Percentiles rank a stretch among this genome's conserved stretches.
Conservation (phyloP, 1,140 invertebrate species). For the Rhysida immarginata region DNA sequence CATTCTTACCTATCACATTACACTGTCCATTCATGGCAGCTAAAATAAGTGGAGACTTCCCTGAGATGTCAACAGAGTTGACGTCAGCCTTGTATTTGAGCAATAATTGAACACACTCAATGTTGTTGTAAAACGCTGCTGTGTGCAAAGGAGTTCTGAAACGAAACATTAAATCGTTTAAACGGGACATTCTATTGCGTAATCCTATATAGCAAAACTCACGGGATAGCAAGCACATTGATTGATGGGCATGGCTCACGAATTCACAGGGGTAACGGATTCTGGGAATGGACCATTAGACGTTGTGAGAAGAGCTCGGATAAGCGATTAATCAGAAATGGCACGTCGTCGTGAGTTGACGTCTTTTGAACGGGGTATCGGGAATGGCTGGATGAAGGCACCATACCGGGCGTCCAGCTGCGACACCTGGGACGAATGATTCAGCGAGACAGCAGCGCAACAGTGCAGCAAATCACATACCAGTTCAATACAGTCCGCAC, state of each 20-base stretch:
- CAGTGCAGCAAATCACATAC: too few species aligned
- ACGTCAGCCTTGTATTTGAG: conserved; percentile 36
- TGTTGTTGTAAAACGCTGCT: conserved; percentile 39
- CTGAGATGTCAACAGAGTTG: conserved; percentile 33
- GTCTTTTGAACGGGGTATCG: too few species aligned
- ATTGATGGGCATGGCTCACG: too few species aligned
- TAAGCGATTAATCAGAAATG: neutral
- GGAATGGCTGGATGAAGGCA: too few species aligned
- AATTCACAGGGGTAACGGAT: too few species aligned
- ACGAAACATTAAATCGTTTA: neutral
- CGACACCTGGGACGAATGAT: too few species aligned
- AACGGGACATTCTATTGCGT: too few species aligned
- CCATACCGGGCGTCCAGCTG: too few species aligned
- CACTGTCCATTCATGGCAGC: conserved; percentile 38
- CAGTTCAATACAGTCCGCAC: too few species aligned
- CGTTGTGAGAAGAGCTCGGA: neutral
- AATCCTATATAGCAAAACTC: neutral
- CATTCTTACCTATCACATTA: conserved; percentile 35
- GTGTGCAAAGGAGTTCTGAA: conserved; percentile 40
- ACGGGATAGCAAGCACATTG: too few species aligned
- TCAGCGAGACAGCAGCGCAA: too few species aligned
- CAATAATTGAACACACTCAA: conserved; percentile 38
- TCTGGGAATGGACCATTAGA: neutral
- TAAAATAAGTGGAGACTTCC: conserved; percentile 26
- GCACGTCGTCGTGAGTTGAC: neutral